A percentile compares a stretch with the other conserved stretches of the same genome.
phyloP scores from a whole-genome alignment of 2,797 vertebrate species.

The Paedocypris micromegethes region DNA sequence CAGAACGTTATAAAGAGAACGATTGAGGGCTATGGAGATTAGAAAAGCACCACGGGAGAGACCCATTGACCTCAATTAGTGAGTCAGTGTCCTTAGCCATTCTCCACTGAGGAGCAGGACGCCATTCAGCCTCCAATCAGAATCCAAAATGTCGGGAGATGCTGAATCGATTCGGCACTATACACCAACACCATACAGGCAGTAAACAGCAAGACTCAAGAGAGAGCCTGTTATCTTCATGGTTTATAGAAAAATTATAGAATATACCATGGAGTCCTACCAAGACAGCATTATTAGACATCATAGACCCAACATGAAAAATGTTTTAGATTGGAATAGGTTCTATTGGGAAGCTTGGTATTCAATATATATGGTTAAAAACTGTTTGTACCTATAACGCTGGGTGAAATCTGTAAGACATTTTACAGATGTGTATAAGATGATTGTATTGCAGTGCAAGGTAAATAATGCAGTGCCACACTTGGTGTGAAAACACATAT shows the following conservation, averaged over 20 bases:
- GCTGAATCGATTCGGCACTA: background rate
- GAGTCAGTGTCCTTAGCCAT: conserved; percentile 39
- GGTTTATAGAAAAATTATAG: conserved; percentile 9
- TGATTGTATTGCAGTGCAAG: no score
- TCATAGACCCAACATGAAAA: background rate
- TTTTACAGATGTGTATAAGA: no score
- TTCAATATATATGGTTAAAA: no score
- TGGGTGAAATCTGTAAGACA: no score
- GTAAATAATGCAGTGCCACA: no score
- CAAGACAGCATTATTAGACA: background rate
- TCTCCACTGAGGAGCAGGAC: conserved; percentile 16
- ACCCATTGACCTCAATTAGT: conserved; percentile 64
- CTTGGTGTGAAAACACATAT: no score
- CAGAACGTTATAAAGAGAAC: conserved; percentile 51
- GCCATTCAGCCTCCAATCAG: background rate
- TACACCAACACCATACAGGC: conserved; percentile 1
- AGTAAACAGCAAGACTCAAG: conserved; percentile 12
- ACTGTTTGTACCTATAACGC: no score
- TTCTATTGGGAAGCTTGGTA: background rate
- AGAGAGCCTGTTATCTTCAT: background rate
- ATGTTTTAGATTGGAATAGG: background rate
- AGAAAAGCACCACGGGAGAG: conserved; percentile 53
- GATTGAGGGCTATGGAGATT: conserved; percentile 47
- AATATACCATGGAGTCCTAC: background rate
- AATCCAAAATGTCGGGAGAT: conserved; percentile 6